These are phyloP conservation scores for Reticulitermes speratus DNA, from an alignment of 1,140 invertebrate species.

Conservation along the genomic window DNA sequence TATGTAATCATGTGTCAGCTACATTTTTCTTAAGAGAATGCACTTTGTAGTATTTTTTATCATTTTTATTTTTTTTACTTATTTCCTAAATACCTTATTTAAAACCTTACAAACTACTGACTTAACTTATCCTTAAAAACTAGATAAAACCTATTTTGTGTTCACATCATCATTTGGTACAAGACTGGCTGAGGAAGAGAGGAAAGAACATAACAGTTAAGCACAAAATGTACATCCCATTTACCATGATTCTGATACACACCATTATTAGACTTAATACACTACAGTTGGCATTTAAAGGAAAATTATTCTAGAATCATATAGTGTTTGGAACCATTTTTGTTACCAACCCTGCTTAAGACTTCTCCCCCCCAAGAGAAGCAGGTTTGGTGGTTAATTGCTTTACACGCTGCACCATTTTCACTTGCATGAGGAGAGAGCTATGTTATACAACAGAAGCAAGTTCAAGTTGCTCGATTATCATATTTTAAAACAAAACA, in stretches of 20 bases:
- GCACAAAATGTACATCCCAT: conserved; percentile 29
- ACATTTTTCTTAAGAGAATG: conserved; percentile 33
- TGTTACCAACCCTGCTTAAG: conserved; percentile 28
- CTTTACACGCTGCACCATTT: conserved; percentile 25
- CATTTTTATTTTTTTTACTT: conserved; percentile 10
- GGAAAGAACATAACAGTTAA: conserved; percentile 25
- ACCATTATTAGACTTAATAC: neutral
- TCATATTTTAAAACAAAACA: conserved; percentile 26
- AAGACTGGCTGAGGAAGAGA: conserved; percentile 31
- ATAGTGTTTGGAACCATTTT: neutral
- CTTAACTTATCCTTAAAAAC: conserved; percentile 28
- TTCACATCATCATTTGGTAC: conserved; percentile 34
- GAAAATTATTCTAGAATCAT: neutral
- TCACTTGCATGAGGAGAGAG: conserved; percentile 27
- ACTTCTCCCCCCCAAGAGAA: neutral
- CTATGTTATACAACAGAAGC: conserved; percentile 9
- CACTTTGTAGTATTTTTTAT: conserved; percentile 34
- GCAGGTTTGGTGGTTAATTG: conserved; percentile 7
- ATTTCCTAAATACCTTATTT: conserved; percentile 27
- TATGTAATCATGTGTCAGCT: conserved; percentile 24
- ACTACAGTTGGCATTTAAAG: conserved; percentile 28
- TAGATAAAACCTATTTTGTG: conserved; percentile 30
- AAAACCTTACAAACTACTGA: conserved; percentile 31
- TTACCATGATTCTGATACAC: conserved; percentile 22
- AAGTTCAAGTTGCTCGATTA: neutral